Evolutionary conservation across 2,797 vertebrate species (phyloP).

Genomic region (Oceanodroma leucorhoa): DNA sequence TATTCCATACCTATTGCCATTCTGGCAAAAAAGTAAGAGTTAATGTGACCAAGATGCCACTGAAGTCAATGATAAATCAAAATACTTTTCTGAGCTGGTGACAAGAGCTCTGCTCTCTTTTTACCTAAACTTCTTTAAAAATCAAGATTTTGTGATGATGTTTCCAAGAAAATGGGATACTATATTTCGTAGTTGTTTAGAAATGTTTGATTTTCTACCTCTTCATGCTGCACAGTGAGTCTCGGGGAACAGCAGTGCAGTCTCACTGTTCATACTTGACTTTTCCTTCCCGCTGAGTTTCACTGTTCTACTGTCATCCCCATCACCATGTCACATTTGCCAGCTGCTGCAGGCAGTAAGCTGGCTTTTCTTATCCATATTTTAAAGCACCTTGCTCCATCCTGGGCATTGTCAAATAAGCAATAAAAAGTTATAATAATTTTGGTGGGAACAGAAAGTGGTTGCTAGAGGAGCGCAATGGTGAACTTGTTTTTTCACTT

Average conservation of each 20-base stretch:
- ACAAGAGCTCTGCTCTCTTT: not conserved
- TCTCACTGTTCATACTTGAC: not conserved
- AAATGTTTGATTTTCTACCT: not conserved
- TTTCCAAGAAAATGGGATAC: not conserved
- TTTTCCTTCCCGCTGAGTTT: not conserved
- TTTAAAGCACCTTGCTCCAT: not conserved
- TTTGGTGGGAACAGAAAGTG: not conserved
- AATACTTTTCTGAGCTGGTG: not conserved
- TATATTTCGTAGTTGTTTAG: not conserved
- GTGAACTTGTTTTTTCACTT: not conserved
- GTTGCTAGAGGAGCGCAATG: not conserved
- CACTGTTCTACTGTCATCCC: not conserved
- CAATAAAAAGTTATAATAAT: not conserved
- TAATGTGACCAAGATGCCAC: not conserved
- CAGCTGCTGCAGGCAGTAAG: not conserved
- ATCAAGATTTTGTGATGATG: not conserved
- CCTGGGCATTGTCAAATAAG: not conserved
- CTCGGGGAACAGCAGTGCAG: not conserved
- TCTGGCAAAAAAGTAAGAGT: not conserved
- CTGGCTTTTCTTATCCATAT: not conserved
- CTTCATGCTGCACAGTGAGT: not conserved
- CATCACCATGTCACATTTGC: fast-evolving
- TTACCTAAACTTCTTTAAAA: not conserved
- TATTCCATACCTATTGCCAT: not conserved
- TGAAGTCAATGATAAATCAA: not conserved